phyloP scores from a whole-genome alignment of 1,140 invertebrate genomes.

The Procambarus clarkii region DNA sequence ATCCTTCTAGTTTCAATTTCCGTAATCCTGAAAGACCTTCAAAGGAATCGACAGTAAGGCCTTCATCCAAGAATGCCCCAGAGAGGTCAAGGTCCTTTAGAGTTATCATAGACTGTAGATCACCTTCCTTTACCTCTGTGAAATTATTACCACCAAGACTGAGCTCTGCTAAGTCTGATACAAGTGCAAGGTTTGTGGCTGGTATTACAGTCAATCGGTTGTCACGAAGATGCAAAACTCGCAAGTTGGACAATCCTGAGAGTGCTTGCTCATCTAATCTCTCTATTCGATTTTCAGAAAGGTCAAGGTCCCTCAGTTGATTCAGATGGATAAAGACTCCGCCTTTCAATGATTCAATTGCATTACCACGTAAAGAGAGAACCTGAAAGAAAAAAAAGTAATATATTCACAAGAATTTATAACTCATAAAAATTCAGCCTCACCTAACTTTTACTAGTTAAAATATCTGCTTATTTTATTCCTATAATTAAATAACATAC shows the following conservation, averaged over 20 bases:
- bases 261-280: constrained; percentile 56
- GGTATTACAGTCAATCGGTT: constrained; percentile 61
- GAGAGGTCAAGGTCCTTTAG: constrained; percentile 68
- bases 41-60: constrained; percentile 53
- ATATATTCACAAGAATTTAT: background rate
- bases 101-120: constrained; percentile 53
- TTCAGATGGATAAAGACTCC: constrained; percentile 57
- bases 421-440: background rate
- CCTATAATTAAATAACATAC: too few species aligned
- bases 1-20: constrained; percentile 62
- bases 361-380: constrained; percentile 62
- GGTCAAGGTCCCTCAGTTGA: constrained; percentile 62
- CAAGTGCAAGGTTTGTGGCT: constrained; percentile 57
- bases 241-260: constrained; percentile 41
- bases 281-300: constrained; percentile 70
- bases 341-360: constrained; percentile 57
- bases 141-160: constrained; percentile 66
- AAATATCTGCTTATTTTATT: background rate
- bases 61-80: constrained; percentile 50
- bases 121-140: constrained; percentile 45
- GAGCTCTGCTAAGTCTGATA: constrained; percentile 68
- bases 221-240: constrained; percentile 65
- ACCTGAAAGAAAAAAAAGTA: constrained; percentile 51
- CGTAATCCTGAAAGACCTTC: constrained; percentile 48
- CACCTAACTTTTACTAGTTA: background rate